Evolutionary conservation across 2,113 vertebrate species (phyloP).

Genomic region (Microtus ochrogaster): DNA sequence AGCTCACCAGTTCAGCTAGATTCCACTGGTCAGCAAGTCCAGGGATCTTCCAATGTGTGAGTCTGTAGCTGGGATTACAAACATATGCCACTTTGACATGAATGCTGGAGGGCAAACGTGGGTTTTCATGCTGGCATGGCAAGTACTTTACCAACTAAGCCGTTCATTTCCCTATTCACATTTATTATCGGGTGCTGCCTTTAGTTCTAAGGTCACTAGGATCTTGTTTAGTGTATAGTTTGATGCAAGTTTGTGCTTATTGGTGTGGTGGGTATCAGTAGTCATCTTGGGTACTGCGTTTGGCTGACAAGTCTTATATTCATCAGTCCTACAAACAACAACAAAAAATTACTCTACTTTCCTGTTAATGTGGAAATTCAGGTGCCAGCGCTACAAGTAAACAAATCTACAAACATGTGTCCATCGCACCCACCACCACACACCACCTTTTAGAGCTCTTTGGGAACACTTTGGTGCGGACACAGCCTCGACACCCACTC

Average conservation of each 20-base stretch:
- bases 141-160: not conserved
- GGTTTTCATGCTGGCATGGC: not conserved
- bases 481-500: not conserved
- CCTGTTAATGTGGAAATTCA: not conserved
- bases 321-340: not conserved
- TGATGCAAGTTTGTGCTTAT: not conserved
- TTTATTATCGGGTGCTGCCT: not conserved
- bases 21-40: not conserved
- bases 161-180: not conserved
- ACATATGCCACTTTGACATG: too few species aligned
- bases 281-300: not conserved
- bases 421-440: not conserved
- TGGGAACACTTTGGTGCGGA: not conserved
- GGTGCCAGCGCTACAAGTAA: not conserved
- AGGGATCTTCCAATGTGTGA: not conserved
- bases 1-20: not conserved
- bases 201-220: not conserved
- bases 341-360: not conserved
- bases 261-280: not conserved
- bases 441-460: not conserved
- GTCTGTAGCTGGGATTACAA: not conserved
- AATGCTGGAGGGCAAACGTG: too few species aligned
- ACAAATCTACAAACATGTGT: not conserved
- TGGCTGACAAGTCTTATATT: not conserved
- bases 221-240: not conserved